phyloP scores from a whole-genome alignment of 2,797 vertebrate species.

The Pipistrellus pipistrellus region DNA sequence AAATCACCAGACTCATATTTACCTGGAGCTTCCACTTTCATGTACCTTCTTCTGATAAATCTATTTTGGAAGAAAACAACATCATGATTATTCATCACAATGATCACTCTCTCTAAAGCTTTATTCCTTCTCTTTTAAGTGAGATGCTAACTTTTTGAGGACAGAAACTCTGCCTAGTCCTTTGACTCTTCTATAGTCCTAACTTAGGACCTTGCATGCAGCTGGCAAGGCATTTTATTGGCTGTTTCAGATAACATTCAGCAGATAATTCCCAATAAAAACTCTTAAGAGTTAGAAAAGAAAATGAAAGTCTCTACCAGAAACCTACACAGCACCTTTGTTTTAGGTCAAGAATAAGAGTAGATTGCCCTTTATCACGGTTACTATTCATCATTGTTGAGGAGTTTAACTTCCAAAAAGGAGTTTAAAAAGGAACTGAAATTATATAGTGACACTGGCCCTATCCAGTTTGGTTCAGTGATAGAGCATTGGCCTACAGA shows the following conservation, averaged over 20 bases:
- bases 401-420: no score
- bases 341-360: not conserved
- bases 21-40: no score
- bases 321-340: not conserved
- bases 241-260: not conserved
- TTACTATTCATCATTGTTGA: not conserved
- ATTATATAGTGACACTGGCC: no score
- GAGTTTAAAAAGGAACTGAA: no score
- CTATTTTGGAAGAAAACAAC: no score
- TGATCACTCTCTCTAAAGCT: not conserved
- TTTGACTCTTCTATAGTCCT: not conserved
- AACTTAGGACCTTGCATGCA: not conserved
- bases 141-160: no score
- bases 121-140: not conserved
- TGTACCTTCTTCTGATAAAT: no score
- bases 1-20: no score
- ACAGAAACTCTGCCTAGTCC: no score
- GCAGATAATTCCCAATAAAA: slow-evolving; percentile 24
- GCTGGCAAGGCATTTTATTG: not conserved
- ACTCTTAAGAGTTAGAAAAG: not conserved
- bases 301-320: not conserved
- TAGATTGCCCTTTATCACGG: not conserved
- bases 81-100: no score
- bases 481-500: no score
- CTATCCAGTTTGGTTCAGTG: no score